These are phyloP conservation scores for Cantharis rustica DNA, from an alignment of 2,888 invertebrate genomes.

Conservation along the genomic window DNA sequence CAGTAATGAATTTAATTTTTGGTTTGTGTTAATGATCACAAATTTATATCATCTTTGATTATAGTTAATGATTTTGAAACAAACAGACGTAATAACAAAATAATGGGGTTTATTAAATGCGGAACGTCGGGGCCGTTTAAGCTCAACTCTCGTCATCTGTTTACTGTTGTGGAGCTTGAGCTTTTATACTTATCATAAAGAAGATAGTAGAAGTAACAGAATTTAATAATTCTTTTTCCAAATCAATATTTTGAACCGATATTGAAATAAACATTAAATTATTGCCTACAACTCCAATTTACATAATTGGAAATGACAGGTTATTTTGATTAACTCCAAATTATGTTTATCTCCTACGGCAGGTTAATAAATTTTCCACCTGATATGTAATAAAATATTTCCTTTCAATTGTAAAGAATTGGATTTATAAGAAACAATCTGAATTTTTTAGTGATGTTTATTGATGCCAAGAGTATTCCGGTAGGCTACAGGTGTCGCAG, in stretches of 20 bases:
- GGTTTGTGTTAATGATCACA: background rate
- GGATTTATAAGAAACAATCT: background rate
- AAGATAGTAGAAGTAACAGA: background rate
- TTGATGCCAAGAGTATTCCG: background rate
- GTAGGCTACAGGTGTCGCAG: background rate
- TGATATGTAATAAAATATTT: background rate
- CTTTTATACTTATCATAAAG: background rate
- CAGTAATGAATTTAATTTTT: background rate
- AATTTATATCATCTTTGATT: slow-evolving; percentile 23
- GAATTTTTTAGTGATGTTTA: background rate
- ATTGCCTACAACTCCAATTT: background rate
- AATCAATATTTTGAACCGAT: background rate
- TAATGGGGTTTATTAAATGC: slow-evolving; percentile 51
- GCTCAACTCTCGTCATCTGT: slow-evolving; percentile 46
- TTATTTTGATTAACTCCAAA: background rate
- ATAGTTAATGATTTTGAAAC: slow-evolving; percentile 18
- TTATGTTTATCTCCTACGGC: background rate
- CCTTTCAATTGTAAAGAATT: background rate
- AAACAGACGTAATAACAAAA: slow-evolving; percentile 42
- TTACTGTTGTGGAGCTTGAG: slow-evolving; percentile 41
- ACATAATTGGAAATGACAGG: background rate
- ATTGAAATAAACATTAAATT: background rate
- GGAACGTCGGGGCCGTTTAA: slow-evolving; percentile 46
- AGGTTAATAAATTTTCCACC: background rate
- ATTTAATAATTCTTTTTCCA: background rate